Base-by-base conservation (phyloP, 92 coral and sea anemone species). In the Heteractis magnifica region DNA sequence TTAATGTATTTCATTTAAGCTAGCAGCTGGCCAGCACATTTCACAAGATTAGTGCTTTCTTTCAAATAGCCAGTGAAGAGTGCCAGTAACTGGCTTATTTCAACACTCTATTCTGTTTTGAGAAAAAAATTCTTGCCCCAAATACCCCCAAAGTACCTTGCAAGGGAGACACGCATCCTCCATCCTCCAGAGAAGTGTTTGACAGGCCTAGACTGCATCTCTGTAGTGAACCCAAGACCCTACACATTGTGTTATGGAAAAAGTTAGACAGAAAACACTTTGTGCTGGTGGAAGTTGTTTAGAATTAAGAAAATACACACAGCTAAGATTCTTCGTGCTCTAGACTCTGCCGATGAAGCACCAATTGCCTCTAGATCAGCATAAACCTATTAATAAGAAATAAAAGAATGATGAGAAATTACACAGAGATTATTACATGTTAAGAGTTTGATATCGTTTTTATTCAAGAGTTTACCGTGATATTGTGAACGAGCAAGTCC, bases 211-310 rank as follows among this genome's bases (percentile, higher is more conserved):
- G 91, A 90, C 75, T 97, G 99, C 99, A 97, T 97, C 82, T 97
- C 99, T 26, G 89, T 94, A 15, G 99, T 97, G 56, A 97, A 97
- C 19, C 99, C 99, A 78, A 97, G 95, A 97, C 99, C 99, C 98
- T 95, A 60, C 19, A 55, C 52, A 80, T 23, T 52, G 79, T 58
- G 64, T n/a, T 58, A 58, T 58, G 16, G 16, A 58, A 12, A 1
- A 10, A 58, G 8, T 9, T 4, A 65, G 9, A 20, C 26, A 20
- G 23, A 3, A 6, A 6, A 8, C 0, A 10, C 72, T n/a, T 65
- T 8, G 23, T 18, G 20, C 8, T 0, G 2, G n/a, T 64, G n/a
- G n/a, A 64, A 64, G 26, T 4, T 4, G 19, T 58, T 56, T 5
- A 58, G 16, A 41, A 72, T 7, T 21, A 14, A 15, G 0, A 0